These are phyloP conservation scores for Cephus pulcher DNA, from an alignment of 2,888 invertebrate species.

Conservation along the genomic window DNA sequence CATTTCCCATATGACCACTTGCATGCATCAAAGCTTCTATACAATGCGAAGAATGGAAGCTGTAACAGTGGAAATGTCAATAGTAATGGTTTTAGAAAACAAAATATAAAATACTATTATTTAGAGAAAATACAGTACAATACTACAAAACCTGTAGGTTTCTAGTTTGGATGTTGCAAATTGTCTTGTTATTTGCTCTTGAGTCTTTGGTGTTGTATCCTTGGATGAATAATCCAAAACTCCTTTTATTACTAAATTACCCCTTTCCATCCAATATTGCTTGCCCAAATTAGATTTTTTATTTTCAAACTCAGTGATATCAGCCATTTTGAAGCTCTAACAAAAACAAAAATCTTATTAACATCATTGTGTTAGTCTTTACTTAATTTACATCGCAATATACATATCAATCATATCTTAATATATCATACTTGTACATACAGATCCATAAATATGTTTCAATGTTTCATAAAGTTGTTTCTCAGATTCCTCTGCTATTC, in stretches of 20 bases:
- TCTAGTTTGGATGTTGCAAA: slow-evolving; percentile 80
- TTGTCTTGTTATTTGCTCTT: slow-evolving; percentile 75
- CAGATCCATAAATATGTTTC: slow-evolving; percentile 80
- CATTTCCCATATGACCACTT: slow-evolving; percentile 77
- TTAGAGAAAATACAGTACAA: slow-evolving; percentile 21
- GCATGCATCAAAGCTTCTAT: slow-evolving; percentile 78
- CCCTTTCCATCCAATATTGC: slow-evolving; percentile 82
- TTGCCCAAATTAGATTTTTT: slow-evolving; percentile 76
- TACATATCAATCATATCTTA: background rate
- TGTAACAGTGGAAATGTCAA: slow-evolving; percentile 65
- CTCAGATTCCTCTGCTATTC: slow-evolving; percentile 77
- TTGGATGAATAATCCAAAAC: slow-evolving; percentile 76
- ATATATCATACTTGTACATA: slow-evolving; percentile 58
- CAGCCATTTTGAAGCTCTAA: slow-evolving; percentile 68
- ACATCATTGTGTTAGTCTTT: background rate
- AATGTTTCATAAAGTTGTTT: slow-evolving; percentile 80
- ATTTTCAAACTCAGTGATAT: slow-evolving; percentile 70
- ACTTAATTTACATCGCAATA: background rate
- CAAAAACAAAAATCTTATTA: slow-evolving; percentile 27
- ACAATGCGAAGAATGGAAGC: slow-evolving; percentile 81
- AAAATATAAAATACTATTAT: slow-evolving; percentile 12
- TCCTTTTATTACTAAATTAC: slow-evolving; percentile 80
- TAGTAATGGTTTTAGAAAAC: slow-evolving; percentile 15
- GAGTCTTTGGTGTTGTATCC: slow-evolving; percentile 70
- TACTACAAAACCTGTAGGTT: slow-evolving; percentile 68